Evolutionary conservation across 2,888 invertebrate species (phyloP), one percentile per base, ranked within the genome.

Genomic region (Electrophaes corylata): DNA sequence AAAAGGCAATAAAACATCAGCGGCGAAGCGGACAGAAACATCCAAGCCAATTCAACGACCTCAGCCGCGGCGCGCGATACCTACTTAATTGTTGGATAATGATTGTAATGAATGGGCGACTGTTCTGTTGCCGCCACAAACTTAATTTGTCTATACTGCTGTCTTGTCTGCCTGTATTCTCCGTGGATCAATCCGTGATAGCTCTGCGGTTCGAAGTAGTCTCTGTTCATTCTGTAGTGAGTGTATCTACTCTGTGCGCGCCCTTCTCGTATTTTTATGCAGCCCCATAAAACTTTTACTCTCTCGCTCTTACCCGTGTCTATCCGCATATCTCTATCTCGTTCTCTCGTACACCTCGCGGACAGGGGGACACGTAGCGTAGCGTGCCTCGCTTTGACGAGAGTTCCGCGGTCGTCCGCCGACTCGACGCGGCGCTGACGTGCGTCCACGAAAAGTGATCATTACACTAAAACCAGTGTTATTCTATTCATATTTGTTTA

Each of bases 391-490:
- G 43, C 65, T 65, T 67, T 51, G 47, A 69, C 67, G 70, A n/a
- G 78, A 83, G 88, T 89, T 88, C 87, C 88, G 81, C 83, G 87
- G 81, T 86, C 81, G 84, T 78, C 88, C 90, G 88, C 86, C 87
- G 89, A 84, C 84, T 84, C 81, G 73, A 81, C 70, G 88, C 88
- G 91, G 91, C 90, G 90, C 88, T 91, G 89, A 88, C 87, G 88
- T 88, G 80, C 86, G 79, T 81, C 67, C 80, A 81, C 76, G 66
- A 81, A 79, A 72, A 71, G 69, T 70, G 79, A 77, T 82, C 81
- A 83, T 76, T 81, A 82, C 44, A 64, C 31, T 84, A 77, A 85
- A 88, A 86, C 77, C 75, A 83, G 76, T 87, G 86, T 89, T 59
- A 49, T 58, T 53, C 57, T 8, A 49, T 58, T 53, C 52, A 11